Base-by-base conservation (phyloP, 2,888 invertebrate genomes). In the Nymphalis polychloros region DNA sequence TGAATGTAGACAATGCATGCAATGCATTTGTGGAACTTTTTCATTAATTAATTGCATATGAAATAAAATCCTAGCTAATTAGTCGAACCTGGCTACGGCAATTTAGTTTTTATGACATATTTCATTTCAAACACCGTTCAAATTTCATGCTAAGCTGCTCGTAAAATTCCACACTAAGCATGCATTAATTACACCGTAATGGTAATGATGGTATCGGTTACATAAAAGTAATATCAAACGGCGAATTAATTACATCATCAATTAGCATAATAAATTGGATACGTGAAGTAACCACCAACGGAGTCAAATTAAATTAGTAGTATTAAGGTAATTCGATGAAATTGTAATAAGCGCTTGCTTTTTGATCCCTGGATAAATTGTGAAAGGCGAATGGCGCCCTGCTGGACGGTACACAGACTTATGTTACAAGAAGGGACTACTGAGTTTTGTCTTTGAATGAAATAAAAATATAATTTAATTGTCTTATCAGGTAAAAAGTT, bases 341-440 rank as follows among this genome's bases (percentile, higher is more conserved):
- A 87, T 79, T 83, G 82, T 84, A 84, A 84, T 84, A 82, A 79
- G 77, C 78, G 77, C 79, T 72, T 74, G 79, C 79, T 84, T 88
- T 87, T 85, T 87, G 86, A 87, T 88, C 84, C 83, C 74, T 74
- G 78, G 81, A 82, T 85, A 85, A 83, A 84, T 84, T 82, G 80
- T 78, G 77, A 80, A 81, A 82, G 79, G 79, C 75, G 78, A 75
- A 77, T 68, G 81, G 82, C 83, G 76, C 84, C 86, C 82, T 78
- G 75, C 81, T 79, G 83, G 79, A 79, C 77, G 65, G 64, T 65
- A 20, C 31, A 48, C 16, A 8, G 68, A 66, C 52, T 16, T 68
- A 64, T 13, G 47, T 46, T 47, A 61, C 68, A 63, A 53, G 63
- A 71, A 63, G 65, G 17, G 47, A 31, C 23, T n/a, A 16, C 16